Conservation (phyloP, 2,113 vertebrate species). For the Girardinichthys multiradiatus region DNA sequence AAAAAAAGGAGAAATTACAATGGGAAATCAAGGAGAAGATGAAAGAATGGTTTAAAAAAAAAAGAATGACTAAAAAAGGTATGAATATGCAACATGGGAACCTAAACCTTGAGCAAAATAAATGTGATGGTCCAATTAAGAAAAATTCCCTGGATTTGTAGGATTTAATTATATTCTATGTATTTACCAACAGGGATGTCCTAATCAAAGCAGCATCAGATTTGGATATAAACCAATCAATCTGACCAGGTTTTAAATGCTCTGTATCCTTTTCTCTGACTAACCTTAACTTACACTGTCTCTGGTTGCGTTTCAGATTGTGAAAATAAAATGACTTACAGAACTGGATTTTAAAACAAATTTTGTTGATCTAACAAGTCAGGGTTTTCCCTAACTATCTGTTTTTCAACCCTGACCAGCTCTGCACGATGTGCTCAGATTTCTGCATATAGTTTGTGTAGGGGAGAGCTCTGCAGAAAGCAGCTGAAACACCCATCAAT, state of each 20-base stretch:
- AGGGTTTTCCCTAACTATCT: too few species aligned
- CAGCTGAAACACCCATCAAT: too few species aligned
- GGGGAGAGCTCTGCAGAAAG: background rate
- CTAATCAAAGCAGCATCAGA: background rate
- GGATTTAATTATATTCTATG: background rate
- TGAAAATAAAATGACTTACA: background rate
- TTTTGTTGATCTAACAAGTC: too few species aligned
- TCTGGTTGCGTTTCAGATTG: too few species aligned
- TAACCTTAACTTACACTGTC: background rate
- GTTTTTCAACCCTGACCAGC: too few species aligned
- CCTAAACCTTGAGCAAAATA: slow-evolving; percentile 26
- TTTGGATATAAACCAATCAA: background rate
- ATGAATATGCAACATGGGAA: slow-evolving; percentile 84
- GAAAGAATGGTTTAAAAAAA: slow-evolving; percentile 79
- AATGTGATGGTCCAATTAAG: slow-evolving; percentile 5
- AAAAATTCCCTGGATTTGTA: background rate
- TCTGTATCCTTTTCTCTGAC: background rate
- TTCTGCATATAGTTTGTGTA: background rate
- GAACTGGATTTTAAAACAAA: too few species aligned
- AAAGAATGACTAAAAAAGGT: slow-evolving; percentile 81
- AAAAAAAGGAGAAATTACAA: slow-evolving; percentile 88
- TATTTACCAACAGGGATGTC: background rate
- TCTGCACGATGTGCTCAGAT: background rate
- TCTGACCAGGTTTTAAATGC: background rate
- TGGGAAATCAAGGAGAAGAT: slow-evolving; percentile 80